Percentiles rank a stretch among this genome's conserved stretches.
Evolutionary conservation across 2,888 invertebrate species (phyloP).

Genomic region (Clepsis dumicolana): DNA sequence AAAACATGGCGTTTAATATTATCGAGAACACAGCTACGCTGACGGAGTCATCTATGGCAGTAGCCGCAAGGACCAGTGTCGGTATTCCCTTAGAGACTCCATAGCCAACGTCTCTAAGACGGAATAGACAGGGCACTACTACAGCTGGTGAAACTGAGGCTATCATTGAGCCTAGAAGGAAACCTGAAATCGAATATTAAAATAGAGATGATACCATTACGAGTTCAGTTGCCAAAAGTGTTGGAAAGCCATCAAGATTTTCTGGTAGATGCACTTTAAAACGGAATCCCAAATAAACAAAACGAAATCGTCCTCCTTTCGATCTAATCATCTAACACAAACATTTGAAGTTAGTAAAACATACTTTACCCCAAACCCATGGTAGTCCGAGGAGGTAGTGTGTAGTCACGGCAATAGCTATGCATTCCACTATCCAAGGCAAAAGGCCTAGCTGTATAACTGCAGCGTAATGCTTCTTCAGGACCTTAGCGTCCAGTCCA

Average conservation of each 20-base stretch:
- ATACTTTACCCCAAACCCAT: constrained; percentile 89
- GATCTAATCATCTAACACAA: not conserved
- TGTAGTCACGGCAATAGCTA: constrained; percentile 86
- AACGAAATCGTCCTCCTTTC: not conserved
- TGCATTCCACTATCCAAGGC: constrained; percentile 92
- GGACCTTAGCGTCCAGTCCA: constrained; percentile 91
- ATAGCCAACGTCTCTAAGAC: constrained; percentile 90
- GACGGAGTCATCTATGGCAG: constrained; percentile 95
- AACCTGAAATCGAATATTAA: constrained; percentile 61
- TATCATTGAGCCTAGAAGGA: constrained; percentile 91
- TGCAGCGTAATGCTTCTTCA: constrained; percentile 90
- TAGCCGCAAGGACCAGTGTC: constrained; percentile 94
- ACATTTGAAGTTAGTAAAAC: not conserved
- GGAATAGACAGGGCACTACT: constrained; percentile 94
- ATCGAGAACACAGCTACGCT: constrained; percentile 95
- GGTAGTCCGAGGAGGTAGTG: constrained; percentile 90
- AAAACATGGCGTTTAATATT: constrained; percentile 92
- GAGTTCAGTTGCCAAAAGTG: not conserved
- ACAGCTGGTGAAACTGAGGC: constrained; percentile 97
- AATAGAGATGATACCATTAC: constrained; percentile 10
- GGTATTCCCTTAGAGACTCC: constrained; percentile 95
- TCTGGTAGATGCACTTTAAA: not conserved
- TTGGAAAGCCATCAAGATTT: not conserved
- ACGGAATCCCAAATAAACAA: too few species aligned
- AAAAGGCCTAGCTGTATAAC: constrained; percentile 91